phyloP scores from a whole-genome alignment of 2,888 invertebrate genomes.

The Yponomeuta plumbellus region DNA sequence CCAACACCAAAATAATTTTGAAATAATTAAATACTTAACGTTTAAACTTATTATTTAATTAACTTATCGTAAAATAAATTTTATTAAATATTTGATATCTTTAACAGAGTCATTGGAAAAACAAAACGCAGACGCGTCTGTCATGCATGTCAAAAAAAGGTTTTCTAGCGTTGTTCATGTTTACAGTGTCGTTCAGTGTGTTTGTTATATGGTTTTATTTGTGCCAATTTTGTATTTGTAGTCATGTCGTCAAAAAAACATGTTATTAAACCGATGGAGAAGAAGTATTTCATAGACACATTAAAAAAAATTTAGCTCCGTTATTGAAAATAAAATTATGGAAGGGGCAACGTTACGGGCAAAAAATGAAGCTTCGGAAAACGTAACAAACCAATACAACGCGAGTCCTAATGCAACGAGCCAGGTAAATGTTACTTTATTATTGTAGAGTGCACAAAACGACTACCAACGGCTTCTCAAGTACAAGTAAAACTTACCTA shows the following conservation, averaged over 20 bases:
- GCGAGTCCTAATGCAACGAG: constrained; percentile 11
- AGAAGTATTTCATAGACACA: background rate
- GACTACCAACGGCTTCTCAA: background rate
- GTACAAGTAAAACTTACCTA: background rate
- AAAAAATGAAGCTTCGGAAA: constrained; percentile 5
- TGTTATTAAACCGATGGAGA: background rate
- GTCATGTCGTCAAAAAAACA: constrained; percentile 2
- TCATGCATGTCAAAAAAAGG: too few species aligned
- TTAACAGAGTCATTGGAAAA: too few species aligned
- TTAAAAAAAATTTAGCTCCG: background rate
- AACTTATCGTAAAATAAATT: too few species aligned
- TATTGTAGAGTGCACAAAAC: background rate
- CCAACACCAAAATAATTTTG: background rate
- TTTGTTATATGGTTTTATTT: background rate
- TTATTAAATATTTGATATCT: too few species aligned
- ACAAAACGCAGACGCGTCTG: too few species aligned
- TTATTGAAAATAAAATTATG: constrained; percentile 10
- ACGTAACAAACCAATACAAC: constrained; percentile 1
- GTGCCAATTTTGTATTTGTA: constrained; percentile 1
- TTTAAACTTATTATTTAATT: too few species aligned
- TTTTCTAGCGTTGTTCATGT: background rate
- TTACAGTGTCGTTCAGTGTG: constrained; percentile 2
- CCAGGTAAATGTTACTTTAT: constrained; percentile 8
- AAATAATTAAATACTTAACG: too few species aligned
- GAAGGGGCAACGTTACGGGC: constrained; percentile 5